Conservation (phyloP, 2,797 vertebrate species). For the Spheniscus humboldti region DNA sequence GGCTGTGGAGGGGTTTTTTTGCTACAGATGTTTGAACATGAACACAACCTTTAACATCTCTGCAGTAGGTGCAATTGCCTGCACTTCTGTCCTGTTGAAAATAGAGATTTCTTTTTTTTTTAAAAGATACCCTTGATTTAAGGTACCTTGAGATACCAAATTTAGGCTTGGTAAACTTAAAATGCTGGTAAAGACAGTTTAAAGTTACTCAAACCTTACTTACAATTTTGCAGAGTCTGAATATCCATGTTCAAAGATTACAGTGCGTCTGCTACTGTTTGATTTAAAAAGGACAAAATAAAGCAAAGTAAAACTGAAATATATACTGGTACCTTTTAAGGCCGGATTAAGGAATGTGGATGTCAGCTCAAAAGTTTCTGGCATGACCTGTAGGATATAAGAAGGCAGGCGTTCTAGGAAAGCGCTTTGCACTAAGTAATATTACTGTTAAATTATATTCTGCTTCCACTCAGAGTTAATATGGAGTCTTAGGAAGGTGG, state of each 20-base stretch:
- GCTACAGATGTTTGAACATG: background rate
- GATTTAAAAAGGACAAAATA: background rate
- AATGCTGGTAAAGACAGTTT: background rate
- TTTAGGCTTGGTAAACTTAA: background rate
- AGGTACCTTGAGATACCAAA: background rate
- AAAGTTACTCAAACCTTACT: background rate
- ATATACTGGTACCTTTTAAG: fast-evolving
- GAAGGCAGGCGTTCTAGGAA: background rate
- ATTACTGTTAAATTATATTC: background rate
- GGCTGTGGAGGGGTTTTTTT: background rate
- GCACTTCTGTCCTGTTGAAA: background rate
- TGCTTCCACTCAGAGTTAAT: background rate
- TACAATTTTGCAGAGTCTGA: background rate
- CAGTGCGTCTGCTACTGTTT: background rate
- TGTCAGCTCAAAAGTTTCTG: background rate
- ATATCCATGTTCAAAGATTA: background rate
- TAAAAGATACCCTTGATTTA: background rate
- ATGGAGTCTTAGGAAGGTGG: background rate
- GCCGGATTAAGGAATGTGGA: background rate
- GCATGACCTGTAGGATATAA: fast-evolving
- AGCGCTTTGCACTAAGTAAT: background rate
- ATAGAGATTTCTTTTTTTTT: background rate
- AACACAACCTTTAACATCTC: background rate
- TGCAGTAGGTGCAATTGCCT: background rate
- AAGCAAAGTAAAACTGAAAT: background rate